Evolutionary conservation across 2,888 invertebrate species (phyloP).

Genomic region (Hypsopygia costalis): DNA sequence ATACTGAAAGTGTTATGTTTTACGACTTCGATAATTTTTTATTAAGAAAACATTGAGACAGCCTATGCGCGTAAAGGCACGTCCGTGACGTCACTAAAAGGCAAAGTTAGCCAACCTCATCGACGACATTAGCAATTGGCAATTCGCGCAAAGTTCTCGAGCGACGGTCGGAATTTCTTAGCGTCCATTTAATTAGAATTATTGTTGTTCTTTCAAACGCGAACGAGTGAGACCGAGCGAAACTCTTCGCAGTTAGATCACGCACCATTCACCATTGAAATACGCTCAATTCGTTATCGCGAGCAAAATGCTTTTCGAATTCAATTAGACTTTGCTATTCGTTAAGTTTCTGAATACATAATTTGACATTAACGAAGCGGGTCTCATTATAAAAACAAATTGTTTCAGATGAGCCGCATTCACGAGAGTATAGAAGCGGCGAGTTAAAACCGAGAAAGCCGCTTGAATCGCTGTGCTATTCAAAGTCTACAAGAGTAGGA

Average conservation of each 20-base stretch:
- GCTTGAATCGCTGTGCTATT: no score
- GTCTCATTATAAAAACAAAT: slow-evolving; percentile 15
- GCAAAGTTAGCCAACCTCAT: slow-evolving; percentile 23
- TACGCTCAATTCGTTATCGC: slow-evolving; percentile 34
- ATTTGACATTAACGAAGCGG: slow-evolving; percentile 14
- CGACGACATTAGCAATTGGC: slow-evolving; percentile 13
- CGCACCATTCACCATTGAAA: slow-evolving; percentile 44
- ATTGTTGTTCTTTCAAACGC: slow-evolving; percentile 44
- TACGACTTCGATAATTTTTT: no score
- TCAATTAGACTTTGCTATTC: slow-evolving; percentile 28
- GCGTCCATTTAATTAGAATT: slow-evolving; percentile 48
- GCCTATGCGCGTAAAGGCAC: no score
- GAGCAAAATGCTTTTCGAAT: slow-evolving; percentile 33
- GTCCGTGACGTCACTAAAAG: slow-evolving; percentile 3
- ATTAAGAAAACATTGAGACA: no score
- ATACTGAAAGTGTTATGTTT: no score
- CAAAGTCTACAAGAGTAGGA: no score
- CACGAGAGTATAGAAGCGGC: slow-evolving; percentile 19
- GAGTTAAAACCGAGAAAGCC: no score
- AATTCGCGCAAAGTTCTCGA: slow-evolving; percentile 11
- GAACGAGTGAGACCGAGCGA: slow-evolving; percentile 23
- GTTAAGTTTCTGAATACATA: slow-evolving; percentile 20
- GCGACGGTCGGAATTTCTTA: slow-evolving; percentile 18
- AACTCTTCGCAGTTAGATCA: slow-evolving; percentile 46
- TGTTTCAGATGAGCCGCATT: slow-evolving; percentile 47